Evolutionary conservation across 1,140 invertebrate genomes (phyloP).

Genomic region (Anastrepha obliqua): DNA sequence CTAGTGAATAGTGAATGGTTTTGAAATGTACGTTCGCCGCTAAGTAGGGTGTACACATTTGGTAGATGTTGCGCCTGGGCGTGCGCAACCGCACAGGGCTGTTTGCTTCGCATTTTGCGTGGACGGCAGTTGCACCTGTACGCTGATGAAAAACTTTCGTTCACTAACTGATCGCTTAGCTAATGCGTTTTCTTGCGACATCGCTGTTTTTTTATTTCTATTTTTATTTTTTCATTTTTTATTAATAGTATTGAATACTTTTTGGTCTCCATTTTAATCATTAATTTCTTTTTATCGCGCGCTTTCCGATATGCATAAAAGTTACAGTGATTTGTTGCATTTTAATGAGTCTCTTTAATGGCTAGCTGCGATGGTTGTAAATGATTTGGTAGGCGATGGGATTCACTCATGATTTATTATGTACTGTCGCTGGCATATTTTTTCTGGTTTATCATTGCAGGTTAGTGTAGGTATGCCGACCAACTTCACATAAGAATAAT

Average conservation of each 20-base stretch:
- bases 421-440: background rate
- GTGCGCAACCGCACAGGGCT: background rate
- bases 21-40: background rate
- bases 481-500: too few species aligned
- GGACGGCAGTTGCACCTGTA: background rate
- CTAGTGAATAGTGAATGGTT: background rate
- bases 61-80: background rate
- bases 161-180: background rate
- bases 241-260: background rate
- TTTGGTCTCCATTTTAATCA: background rate
- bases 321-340: slow-evolving; percentile 62
- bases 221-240: background rate
- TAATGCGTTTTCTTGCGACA: slow-evolving; percentile 24
- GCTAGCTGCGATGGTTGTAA: background rate
- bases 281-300: slow-evolving; percentile 47
- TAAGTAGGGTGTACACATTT: slow-evolving; percentile 30
- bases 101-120: background rate
- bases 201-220: background rate
- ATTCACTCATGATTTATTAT: slow-evolving; percentile 35
- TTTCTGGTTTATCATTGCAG: too few species aligned
- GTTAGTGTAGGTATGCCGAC: too few species aligned
- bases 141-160: slow-evolving; percentile 25
- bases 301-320: slow-evolving; percentile 40
- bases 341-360: slow-evolving; percentile 62
- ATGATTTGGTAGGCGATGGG: background rate